phyloP scores from a whole-genome alignment of 2,113 vertebrate species.

The Pseudolaguvia tuberculata region DNA sequence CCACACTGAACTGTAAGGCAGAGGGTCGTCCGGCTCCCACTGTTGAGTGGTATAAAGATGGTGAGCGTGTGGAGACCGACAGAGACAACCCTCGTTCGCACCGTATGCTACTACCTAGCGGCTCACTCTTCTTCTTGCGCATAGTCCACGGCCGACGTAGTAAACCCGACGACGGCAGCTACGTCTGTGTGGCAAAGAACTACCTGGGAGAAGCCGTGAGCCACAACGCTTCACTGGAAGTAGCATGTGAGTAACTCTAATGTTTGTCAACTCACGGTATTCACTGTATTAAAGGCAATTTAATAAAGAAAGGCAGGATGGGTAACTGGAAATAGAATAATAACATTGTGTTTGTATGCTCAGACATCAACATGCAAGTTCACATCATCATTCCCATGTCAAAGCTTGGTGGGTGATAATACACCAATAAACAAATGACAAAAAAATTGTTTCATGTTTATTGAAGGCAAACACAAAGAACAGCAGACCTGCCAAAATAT shows the following conservation, averaged over 20 bases:
- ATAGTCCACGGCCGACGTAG: constrained; percentile 90
- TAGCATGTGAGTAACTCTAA: constrained; percentile 81
- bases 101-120: constrained; percentile 92
- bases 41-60: constrained; percentile 95
- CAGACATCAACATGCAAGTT: background rate
- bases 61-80: constrained; percentile 89
- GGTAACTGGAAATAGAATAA: background rate
- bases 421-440: background rate
- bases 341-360: background rate
- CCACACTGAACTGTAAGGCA: too few relatives aligned
- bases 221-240: constrained; percentile 89
- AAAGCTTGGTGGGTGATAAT: background rate
- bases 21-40: constrained; percentile 87
- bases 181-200: constrained; percentile 89
- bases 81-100: constrained; percentile 90
- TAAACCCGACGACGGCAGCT: constrained; percentile 90
- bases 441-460: background rate
- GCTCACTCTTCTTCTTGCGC: constrained; percentile 90
- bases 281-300: background rate
- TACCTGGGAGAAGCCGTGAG: constrained; percentile 92
- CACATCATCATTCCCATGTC: too few relatives aligned
- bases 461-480: background rate
- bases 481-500: background rate
- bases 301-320: background rate
- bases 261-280: background rate